These are phyloP conservation scores for Drepana arcuata DNA, from an alignment of 1,140 invertebrate species.

Conservation along the genomic window DNA sequence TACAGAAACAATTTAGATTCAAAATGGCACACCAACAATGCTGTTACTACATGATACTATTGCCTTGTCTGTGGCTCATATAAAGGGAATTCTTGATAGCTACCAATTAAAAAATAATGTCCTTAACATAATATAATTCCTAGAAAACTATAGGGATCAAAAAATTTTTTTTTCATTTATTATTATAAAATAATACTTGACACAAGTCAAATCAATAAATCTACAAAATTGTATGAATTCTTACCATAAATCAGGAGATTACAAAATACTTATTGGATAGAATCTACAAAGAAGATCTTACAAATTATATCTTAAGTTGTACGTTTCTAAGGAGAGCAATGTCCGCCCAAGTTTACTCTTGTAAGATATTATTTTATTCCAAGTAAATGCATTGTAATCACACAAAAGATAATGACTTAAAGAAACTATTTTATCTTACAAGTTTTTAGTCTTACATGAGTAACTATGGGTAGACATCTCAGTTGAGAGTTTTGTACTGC, in stretches of 20 bases:
- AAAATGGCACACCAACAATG: slow-evolving; percentile 36
- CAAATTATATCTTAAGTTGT: slow-evolving; percentile 67
- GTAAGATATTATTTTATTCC: slow-evolving; percentile 31
- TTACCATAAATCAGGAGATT: slow-evolving; percentile 66
- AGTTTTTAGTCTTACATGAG: slow-evolving; percentile 36
- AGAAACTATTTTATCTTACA: slow-evolving; percentile 10
- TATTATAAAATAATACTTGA: slow-evolving; percentile 68
- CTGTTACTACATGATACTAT: no score
- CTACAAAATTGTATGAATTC: slow-evolving; percentile 52
- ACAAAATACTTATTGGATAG: slow-evolving; percentile 66
- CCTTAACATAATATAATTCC: no score
- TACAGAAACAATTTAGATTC: slow-evolving; percentile 23
- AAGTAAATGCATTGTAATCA: slow-evolving; percentile 45
- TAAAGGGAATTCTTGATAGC: no score
- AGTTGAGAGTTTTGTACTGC: slow-evolving; percentile 52
- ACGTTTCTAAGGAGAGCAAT: slow-evolving; percentile 62
- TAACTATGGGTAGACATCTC: slow-evolving; percentile 53
- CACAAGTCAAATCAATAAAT: slow-evolving; percentile 50
- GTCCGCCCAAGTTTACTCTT: slow-evolving; percentile 54
- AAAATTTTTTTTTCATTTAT: slow-evolving; percentile 46
- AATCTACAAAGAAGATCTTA: slow-evolving; percentile 69
- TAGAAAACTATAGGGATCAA: no score
- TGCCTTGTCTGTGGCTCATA: no score
- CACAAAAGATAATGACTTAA: slow-evolving; percentile 27
- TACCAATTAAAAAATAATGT: no score